Evolutionary conservation across 2,113 vertebrate species (phyloP), one percentile per base, ranked within the genome.

Genomic region (Solea senegalensis): DNA sequence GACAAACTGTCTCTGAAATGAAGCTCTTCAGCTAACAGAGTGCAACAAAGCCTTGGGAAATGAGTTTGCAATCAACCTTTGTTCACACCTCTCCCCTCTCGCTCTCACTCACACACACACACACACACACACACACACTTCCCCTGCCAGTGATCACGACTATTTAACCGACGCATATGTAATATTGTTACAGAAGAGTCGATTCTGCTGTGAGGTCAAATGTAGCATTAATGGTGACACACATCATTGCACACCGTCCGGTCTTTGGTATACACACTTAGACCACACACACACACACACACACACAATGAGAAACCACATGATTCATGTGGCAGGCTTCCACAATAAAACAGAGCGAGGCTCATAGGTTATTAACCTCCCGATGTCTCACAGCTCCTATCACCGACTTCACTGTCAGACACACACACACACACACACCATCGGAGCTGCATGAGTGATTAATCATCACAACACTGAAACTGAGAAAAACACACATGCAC

Each of bases 1-100:
- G 72, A 89, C 79, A 84, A 84, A 86, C 78, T 83, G 80, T 87
- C 88, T 87, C 78, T 81, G 83, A 86, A 81, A 84, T 84, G 75
- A 81, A 81, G 67, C 76, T 86, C 79, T 78, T 76, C 74, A 75
- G 64, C 74, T 84, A 82, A 87, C 85, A 79, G 80, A 82, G 78
- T 56, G 50, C 66, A 15, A 84, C 84, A 83, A 77, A 86, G 85
- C 83, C 85, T 79, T 68, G 68, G 74, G 83, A 89, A 86, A 89
- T 65, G 58, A 68, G 70, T 75, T 77, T 9, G 81, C 77, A 86
- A 87, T 90, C 85, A 87, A 83, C 85, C 83, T 68, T 72, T 51
- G 48, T 83, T 84, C 74, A 61, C 76, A 87, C 86, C 85, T 86
- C 62, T 72, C 76, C 34, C 63, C 71, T 69, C 72, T 5, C 44